A percentile compares a stretch with the other conserved stretches of the same genome.
Evolutionary conservation across 2,797 vertebrate species (phyloP).

Genomic region (Leptatherina wallacei): DNA sequence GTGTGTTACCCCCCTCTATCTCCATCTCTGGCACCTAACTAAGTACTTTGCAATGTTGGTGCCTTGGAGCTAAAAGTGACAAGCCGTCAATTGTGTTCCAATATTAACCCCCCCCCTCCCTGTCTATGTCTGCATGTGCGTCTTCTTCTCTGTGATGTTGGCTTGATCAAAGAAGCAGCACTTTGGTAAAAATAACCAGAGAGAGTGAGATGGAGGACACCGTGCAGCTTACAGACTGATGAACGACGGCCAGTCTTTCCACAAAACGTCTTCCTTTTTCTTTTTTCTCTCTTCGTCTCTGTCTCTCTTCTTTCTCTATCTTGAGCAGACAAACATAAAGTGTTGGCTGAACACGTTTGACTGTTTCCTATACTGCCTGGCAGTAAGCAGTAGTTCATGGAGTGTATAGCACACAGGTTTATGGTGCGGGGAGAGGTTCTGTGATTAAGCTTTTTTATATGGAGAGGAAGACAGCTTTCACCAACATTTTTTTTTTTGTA

Average conservation of each 20-base stretch:
- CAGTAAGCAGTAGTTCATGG: slow-evolving; percentile 30
- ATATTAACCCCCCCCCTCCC: slow-evolving; percentile 77
- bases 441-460: slow-evolving; percentile 44
- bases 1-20: slow-evolving; percentile 37
- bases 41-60: slow-evolving; percentile 66
- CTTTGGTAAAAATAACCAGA: slow-evolving; percentile 80
- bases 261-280: slow-evolving; percentile 53
- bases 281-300: slow-evolving; percentile 41
- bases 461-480: slow-evolving; percentile 20
- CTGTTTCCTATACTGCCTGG: slow-evolving; percentile 31
- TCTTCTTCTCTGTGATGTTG: slow-evolving; percentile 77
- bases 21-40: slow-evolving; percentile 60
- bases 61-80: slow-evolving; percentile 78
- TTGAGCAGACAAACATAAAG: slow-evolving; percentile 25
- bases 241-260: slow-evolving; percentile 66
- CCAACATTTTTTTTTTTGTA: slow-evolving; percentile 12
- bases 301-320: slow-evolving; percentile 40
- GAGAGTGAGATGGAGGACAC: slow-evolving; percentile 74
- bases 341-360: slow-evolving; percentile 42
- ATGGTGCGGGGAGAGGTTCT: slow-evolving; percentile 31
- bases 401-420: slow-evolving; percentile 30
- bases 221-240: slow-evolving; percentile 74
- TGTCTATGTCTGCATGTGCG: slow-evolving; percentile 61
- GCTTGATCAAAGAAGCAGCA: slow-evolving; percentile 79
- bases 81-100: slow-evolving; percentile 81